Percentiles rank a stretch among this genome's conserved stretches.
Evolutionary conservation across 2,113 vertebrate genomes (phyloP).

Genomic region (Dryoscopus gambensis): DNA sequence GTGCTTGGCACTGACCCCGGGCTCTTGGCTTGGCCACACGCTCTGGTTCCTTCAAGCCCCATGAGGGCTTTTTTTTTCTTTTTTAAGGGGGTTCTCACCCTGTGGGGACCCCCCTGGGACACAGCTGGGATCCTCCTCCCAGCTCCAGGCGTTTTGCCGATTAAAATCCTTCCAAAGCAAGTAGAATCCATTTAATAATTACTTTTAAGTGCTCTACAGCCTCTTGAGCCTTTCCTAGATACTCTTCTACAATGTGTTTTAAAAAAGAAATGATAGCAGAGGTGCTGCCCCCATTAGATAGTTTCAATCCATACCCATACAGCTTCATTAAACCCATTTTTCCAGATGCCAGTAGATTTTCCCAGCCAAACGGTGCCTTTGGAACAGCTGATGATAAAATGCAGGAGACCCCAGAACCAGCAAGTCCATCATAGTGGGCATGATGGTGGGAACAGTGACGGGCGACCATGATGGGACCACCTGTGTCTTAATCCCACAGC

Average conservation of each 20-base stretch:
- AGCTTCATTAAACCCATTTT: not conserved
- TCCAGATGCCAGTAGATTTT: rapidly evolving
- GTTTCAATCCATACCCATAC: not conserved
- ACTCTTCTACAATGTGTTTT: not conserved
- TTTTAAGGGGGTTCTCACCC: not conserved
- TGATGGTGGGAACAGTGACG: not conserved
- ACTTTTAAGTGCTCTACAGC: not conserved
- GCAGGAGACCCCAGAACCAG: too few relatives aligned
- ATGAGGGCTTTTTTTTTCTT: not conserved
- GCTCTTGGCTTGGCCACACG: conserved; percentile 50
- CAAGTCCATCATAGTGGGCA: not conserved
- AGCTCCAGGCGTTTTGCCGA: rapidly evolving
- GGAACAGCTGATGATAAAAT: not conserved
- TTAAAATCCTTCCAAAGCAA: not conserved
- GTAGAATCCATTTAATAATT: not conserved
- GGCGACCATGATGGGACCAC: rapidly evolving
- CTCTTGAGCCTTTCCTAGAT: not conserved
- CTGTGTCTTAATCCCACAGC: rapidly evolving
- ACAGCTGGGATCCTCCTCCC: not conserved
- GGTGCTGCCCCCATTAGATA: not conserved
- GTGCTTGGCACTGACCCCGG: conserved; percentile 43
- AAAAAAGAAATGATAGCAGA: not conserved
- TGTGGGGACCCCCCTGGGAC: not conserved
- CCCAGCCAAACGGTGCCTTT: not conserved
- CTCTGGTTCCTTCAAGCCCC: not conserved